Conservation (phyloP, 2,888 invertebrate species). For the Thysanoteuthis rhombus region DNA sequence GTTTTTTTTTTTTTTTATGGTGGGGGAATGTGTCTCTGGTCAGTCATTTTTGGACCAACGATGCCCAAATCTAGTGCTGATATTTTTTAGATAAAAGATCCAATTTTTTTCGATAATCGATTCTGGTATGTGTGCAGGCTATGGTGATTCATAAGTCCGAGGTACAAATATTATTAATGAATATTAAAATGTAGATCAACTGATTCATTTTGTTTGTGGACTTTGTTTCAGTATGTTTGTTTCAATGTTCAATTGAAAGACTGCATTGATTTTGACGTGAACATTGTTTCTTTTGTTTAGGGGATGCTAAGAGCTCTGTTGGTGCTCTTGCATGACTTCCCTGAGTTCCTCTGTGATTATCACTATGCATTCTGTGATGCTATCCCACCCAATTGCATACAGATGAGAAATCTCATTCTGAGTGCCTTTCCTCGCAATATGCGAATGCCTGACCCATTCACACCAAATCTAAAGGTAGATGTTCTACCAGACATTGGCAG, state of each 20-base stretch:
- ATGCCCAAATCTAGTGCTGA: too few species aligned
- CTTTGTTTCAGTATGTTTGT: not conserved
- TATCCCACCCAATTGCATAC: constrained; percentile 98
- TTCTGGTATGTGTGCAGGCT: too few species aligned
- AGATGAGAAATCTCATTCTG: constrained; percentile 95
- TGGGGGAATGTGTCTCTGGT: too few species aligned
- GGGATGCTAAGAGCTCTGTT: constrained; percentile 89
- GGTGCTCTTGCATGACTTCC: constrained; percentile 97
- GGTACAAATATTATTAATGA: not conserved
- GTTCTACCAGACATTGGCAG: constrained; percentile 57
- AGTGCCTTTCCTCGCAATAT: constrained; percentile 98
- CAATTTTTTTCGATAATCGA: too few species aligned
- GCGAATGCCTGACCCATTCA: constrained; percentile 98
- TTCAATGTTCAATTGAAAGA: too few species aligned
- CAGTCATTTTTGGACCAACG: too few species aligned
- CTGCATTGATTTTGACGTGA: not conserved
- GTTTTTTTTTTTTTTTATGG: too few species aligned
- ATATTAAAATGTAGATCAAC: not conserved
- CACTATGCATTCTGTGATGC: constrained; percentile 99
- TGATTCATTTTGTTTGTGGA: not conserved
- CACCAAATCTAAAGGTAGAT: constrained; percentile 85
- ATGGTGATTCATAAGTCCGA: too few species aligned
- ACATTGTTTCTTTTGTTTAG: constrained; percentile 53
- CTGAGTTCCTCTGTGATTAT: constrained; percentile 98
- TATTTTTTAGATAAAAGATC: too few species aligned